Conservation (phyloP, 2,888 invertebrate genomes). For the Mimumesa dahlbomi region DNA sequence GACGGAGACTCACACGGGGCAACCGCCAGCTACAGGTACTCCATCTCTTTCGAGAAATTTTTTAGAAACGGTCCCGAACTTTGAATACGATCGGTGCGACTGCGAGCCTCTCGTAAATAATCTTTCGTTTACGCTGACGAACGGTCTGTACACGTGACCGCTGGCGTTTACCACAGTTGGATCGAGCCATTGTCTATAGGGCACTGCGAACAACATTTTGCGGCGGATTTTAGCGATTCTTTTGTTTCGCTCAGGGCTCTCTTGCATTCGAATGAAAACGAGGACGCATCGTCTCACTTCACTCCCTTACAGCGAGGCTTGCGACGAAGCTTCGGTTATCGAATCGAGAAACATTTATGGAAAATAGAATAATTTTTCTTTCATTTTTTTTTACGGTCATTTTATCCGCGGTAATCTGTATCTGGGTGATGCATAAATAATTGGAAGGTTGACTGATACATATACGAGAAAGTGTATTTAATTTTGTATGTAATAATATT, state of each 20-base stretch:
- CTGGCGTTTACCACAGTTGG: constrained; percentile 75
- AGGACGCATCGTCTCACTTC: constrained; percentile 46
- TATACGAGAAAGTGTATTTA: too few species aligned
- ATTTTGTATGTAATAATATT: too few species aligned
- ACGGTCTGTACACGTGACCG: constrained; percentile 36
- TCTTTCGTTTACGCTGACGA: constrained; percentile 47
- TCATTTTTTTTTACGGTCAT: too few species aligned
- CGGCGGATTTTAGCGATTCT: constrained; percentile 9
- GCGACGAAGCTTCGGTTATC: constrained; percentile 40
- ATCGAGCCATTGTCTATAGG: constrained; percentile 79
- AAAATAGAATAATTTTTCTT: too few species aligned
- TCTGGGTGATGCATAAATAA: too few species aligned
- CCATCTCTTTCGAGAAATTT: constrained; percentile 41
- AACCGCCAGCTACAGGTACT: constrained; percentile 74
- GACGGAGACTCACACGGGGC: constrained; percentile 68
- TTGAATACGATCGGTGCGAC: constrained; percentile 52
- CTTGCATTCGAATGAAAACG: constrained; percentile 12
- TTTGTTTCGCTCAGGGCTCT: constrained; percentile 11
- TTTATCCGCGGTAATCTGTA: too few species aligned
- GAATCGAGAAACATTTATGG: not conserved
- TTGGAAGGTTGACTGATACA: too few species aligned
- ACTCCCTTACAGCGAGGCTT: constrained; percentile 57
- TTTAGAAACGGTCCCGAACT: constrained; percentile 37
- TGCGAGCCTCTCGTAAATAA: constrained; percentile 64
- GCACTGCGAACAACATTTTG: constrained; percentile 63